Evolutionary conservation across 92 coral and sea anemone genomes (phyloP).

Genomic region (Galaxea fascicularis): DNA sequence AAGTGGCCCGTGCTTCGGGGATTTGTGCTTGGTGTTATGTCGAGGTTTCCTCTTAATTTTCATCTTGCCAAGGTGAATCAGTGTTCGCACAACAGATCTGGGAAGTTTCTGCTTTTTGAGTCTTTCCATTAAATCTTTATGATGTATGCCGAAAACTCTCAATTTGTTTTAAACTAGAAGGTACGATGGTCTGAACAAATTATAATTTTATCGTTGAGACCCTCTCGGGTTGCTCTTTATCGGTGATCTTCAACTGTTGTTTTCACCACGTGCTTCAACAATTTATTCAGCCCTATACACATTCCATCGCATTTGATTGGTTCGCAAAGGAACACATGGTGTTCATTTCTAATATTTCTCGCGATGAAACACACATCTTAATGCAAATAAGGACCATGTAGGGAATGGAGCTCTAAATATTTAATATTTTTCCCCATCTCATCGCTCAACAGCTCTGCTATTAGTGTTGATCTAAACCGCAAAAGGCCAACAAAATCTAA

Average conservation of each 20-base stretch:
- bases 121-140: conserved; percentile 52
- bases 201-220: conserved; percentile 19
- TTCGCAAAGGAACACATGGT: background rate
- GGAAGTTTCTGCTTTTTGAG: conserved; percentile 1
- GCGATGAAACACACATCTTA: background rate
- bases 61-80: conserved; percentile 36
- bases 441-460: background rate
- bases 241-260: conserved; percentile 24
- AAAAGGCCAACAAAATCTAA: conserved; percentile 15
- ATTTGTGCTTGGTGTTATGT: conserved; percentile 6
- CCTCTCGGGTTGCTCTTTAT: conserved; percentile 35
- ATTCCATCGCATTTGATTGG: conserved; percentile 26
- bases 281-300: conserved; percentile 6
- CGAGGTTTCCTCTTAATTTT: conserved; percentile 11
- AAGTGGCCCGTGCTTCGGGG: conserved; percentile 10
- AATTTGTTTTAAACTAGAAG: conserved; percentile 19
- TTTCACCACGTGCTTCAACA: conserved; percentile 15
- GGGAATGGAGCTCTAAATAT: background rate
- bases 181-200: conserved; percentile 15
- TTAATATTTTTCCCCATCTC: conserved; percentile 10
- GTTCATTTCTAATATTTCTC: background rate
- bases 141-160: conserved; percentile 8
- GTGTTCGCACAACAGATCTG: background rate
- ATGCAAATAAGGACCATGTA: conserved; percentile 21
- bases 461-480: conserved; percentile 22